phyloP scores from a whole-genome alignment of 2,888 invertebrate species.

The Carpatolechia fugitivella region DNA sequence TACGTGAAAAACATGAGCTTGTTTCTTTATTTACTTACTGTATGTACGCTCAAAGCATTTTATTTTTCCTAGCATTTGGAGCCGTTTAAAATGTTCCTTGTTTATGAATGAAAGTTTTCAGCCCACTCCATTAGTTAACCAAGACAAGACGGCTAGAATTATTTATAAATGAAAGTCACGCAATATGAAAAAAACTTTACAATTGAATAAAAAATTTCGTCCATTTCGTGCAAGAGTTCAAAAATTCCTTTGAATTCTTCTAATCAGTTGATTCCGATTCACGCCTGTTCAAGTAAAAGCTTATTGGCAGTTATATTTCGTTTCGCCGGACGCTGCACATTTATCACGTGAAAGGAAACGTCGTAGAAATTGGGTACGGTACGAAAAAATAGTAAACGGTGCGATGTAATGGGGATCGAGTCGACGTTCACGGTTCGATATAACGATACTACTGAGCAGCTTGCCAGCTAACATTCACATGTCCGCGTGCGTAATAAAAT shows the following conservation, averaged over 20 bases:
- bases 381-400: conserved; percentile 13
- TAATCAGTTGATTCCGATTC: conserved; percentile 15
- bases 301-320: conserved; percentile 16
- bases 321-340: conserved; percentile 14
- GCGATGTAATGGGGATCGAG: conserved; percentile 15
- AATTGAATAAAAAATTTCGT: conserved; percentile 1
- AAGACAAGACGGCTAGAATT: background rate
- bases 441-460: background rate
- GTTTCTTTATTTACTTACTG: background rate
- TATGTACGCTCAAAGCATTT: background rate
- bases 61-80: too few relatives aligned
- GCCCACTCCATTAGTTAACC: background rate
- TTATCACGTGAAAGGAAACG: conserved; percentile 20
- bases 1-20: background rate
- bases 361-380: conserved; percentile 10
- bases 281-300: conserved; percentile 9
- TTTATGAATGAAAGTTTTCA: conserved; percentile 1
- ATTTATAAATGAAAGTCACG: conserved; percentile 12
- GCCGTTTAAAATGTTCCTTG: background rate
- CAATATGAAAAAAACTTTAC: conserved; percentile 12
- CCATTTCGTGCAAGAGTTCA: background rate
- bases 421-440: conserved; percentile 1
- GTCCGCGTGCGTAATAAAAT: background rate
- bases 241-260: conserved; percentile 7
- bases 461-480: too few relatives aligned